Evolutionary conservation across 1,140 invertebrate species (phyloP), one percentile per base, ranked within the genome.

Genomic region (Araneus ventricosus): DNA sequence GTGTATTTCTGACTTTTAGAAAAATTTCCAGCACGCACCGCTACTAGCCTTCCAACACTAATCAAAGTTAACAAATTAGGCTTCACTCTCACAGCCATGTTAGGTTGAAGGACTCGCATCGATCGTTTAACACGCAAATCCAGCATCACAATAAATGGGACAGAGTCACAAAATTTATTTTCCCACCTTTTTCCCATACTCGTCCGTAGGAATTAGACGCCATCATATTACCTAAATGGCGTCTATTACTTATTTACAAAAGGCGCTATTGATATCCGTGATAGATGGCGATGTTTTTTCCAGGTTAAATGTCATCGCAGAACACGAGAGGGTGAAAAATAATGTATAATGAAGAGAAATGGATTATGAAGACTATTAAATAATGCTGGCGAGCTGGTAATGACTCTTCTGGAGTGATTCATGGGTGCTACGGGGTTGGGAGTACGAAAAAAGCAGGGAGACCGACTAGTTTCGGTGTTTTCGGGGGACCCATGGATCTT

Each of bases 161-260:
- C 20, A 82, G 6, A 24, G 45, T 20, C 37, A 0, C 10, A 8
- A 79, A 79, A 14, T 34, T 75, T 75, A 10, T 75, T 75, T 30
- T 75, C 34, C 30, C 79, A 41, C 27, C 37, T 14, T 41, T 41
- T 34, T 10, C 67, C 27, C 59, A 61, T 61, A 61, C 24, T 61
- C 22, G 20, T 61, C 20, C 59, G n/a, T 24, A 61, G 20, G 27
- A 75, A 75, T 75, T 75, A 75, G 67, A 75, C 30, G 27, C 67
- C 17, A 75, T 30, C 79, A 41, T 82, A 82, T 82, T 82, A 82
- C 37, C 37, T 45, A n/a, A 82, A 82, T 82, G 79, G 37, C 39
- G 79, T 22, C 39, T 82, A 82, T 82, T 82, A 82, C 79, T 82
- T 82, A 82, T 82, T 82, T 82, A 82, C 39, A 82, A 82, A 82